Conservation (phyloP, 2,113 vertebrate species). For the Coturnix japonica region DNA sequence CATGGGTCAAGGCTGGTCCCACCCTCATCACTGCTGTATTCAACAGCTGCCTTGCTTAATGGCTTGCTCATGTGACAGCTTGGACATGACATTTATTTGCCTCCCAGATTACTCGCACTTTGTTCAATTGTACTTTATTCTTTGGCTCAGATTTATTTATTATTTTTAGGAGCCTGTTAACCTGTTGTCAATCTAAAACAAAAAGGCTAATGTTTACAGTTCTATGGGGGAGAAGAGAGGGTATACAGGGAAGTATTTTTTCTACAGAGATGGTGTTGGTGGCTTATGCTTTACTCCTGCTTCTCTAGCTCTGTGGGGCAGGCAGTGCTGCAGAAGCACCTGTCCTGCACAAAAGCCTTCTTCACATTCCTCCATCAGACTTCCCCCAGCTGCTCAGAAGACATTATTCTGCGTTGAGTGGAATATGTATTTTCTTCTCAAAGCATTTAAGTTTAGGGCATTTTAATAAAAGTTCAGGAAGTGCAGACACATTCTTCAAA, state of each 20-base stretch:
- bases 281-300: background rate
- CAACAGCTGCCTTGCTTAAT: background rate
- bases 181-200: background rate
- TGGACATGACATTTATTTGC: no score
- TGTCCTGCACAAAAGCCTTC: background rate
- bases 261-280: fast-evolving
- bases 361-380: background rate
- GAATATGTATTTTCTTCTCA: background rate
- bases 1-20: background rate
- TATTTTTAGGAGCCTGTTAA: background rate
- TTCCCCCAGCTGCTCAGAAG: background rate
- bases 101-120: background rate
- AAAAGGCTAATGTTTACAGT: background rate
- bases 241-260: background rate
- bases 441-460: background rate
- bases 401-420: background rate
- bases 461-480: background rate
- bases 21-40: background rate
- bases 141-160: background rate
- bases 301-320: background rate
- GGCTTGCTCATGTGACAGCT: background rate
- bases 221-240: background rate
- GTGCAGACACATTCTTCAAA: background rate
- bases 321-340: fast-evolving
- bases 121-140: background rate